phyloP scores from a whole-genome alignment of 2,888 invertebrate species.

The Acholoe squamosa region DNA sequence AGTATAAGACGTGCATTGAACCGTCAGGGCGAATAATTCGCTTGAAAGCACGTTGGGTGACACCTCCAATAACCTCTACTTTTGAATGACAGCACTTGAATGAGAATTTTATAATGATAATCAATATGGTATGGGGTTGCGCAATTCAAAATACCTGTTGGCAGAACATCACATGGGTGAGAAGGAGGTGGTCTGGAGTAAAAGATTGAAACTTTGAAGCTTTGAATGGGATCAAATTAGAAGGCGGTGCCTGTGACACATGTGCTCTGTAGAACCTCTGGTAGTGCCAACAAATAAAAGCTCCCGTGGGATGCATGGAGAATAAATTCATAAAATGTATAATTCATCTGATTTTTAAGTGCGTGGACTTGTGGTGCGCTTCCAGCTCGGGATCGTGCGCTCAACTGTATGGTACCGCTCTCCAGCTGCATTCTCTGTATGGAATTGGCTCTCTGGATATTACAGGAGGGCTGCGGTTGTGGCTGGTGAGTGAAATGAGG shows the following conservation, averaged over 20 bases:
- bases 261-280: neutral
- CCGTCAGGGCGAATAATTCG: neutral
- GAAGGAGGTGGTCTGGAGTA: neutral
- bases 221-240: slow-evolving; percentile 9
- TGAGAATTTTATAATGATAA: neutral
- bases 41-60: neutral
- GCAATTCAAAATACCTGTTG: slow-evolving; percentile 9
- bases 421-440: neutral
- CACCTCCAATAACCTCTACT: neutral
- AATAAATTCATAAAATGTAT: slow-evolving; percentile 20
- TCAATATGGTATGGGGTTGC: neutral
- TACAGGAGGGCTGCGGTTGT: neutral
- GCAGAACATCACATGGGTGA: neutral
- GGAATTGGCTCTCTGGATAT: neutral
- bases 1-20: neutral
- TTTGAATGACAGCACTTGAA: neutral
- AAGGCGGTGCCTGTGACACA: slow-evolving; percentile 1
- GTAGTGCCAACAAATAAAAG: neutral
- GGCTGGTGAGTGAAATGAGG: slow-evolving; percentile 2
- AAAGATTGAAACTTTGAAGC: neutral
- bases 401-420: neutral
- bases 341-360: slow-evolving; percentile 18
- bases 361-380: neutral
- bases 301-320: neutral
- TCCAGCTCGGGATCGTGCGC: slow-evolving; percentile 3